A percentile compares a stretch with the other conserved stretches of the same genome.
phyloP scores from a whole-genome alignment of 1,140 invertebrate species.

The Bilobella aurantiaca region DNA sequence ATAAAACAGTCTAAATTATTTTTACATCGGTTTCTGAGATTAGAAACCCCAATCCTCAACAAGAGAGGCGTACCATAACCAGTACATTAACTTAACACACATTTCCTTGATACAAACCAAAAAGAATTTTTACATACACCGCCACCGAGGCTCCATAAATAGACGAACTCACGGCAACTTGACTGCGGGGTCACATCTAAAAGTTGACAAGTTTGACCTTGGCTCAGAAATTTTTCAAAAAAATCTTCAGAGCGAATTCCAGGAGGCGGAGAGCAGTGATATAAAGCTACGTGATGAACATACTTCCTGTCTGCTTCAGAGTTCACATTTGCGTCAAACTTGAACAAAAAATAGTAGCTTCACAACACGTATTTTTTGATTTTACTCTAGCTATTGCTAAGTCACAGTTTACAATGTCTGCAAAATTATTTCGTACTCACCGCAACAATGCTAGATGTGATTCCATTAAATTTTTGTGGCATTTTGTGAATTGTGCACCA shows the following conservation, averaged over 20 bases:
- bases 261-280: background rate
- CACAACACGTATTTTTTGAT: no score
- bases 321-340: background rate
- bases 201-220: background rate
- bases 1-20: no score
- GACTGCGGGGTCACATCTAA: background rate
- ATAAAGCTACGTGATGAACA: constrained; percentile 1
- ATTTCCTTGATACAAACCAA: no score
- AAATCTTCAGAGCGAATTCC: background rate
- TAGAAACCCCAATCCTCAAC: no score
- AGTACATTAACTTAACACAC: no score
- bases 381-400: no score
- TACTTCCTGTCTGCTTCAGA: background rate
- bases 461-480: background rate
- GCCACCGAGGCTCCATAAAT: no score
- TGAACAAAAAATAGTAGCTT: no score
- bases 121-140: no score
- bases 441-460: background rate
- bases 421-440: no score
- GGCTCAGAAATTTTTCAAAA: background rate
- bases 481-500: background rate
- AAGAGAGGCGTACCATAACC: no score
- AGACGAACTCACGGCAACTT: background rate
- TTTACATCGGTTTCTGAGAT: no score
- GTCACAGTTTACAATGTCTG: background rate